A percentile compares a stretch with the other conserved stretches of the same genome.
Evolutionary conservation across 2,113 vertebrate species (phyloP).

Genomic region (Trochalopteron elliotii): DNA sequence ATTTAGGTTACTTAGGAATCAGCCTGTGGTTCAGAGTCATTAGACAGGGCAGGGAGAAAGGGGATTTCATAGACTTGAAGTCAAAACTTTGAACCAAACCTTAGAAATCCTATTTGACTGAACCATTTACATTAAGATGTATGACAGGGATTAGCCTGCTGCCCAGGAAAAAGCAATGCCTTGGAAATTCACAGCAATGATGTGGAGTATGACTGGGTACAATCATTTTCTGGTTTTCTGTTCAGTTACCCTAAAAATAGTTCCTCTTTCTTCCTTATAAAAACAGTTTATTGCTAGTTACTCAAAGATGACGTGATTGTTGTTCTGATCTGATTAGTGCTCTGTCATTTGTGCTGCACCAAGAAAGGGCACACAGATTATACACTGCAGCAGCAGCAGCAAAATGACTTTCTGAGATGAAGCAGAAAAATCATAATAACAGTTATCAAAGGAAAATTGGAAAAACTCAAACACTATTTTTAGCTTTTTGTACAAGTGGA

Average conservation of each 20-base stretch:
- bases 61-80: neutral
- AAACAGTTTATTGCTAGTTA: constrained; percentile 53
- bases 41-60: neutral
- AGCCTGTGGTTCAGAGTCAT: neutral
- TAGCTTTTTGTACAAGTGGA: constrained; percentile 68
- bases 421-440: constrained; percentile 68
- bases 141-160: neutral
- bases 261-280: constrained; percentile 22
- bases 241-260: constrained; percentile 46
- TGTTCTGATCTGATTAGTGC: constrained; percentile 51
- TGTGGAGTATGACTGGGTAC: neutral
- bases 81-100: neutral
- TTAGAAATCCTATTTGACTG: neutral
- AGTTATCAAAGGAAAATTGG: constrained; percentile 63
- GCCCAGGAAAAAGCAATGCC: neutral
- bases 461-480: constrained; percentile 52
- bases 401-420: constrained; percentile 64
- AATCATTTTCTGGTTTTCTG: constrained; percentile 26
- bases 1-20: neutral
- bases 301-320: constrained; percentile 38
- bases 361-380: constrained; percentile 55
- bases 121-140: neutral
- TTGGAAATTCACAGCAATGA: neutral
- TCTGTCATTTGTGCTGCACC: constrained; percentile 38
- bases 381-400: constrained; percentile 47